Percentiles rank a stretch among this genome's conserved stretches.
phyloP scores from a whole-genome alignment of 2,888 invertebrate species.

The Eilema depressum region DNA sequence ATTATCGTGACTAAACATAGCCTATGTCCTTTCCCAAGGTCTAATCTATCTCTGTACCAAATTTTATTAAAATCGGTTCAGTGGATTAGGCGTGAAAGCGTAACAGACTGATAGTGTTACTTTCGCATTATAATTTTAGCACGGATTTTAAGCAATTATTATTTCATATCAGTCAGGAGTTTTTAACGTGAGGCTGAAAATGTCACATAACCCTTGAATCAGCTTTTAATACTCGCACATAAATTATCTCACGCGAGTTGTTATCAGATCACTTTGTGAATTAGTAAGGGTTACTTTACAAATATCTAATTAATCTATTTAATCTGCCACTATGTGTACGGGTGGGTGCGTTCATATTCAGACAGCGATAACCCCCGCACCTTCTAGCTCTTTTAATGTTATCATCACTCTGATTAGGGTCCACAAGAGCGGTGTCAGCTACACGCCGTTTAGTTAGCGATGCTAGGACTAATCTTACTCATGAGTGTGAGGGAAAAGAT shows the following conservation, averaged over 20 bases:
- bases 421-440: constrained; percentile 30
- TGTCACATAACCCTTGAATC: not conserved
- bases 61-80: too few relatives aligned
- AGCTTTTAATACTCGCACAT: not conserved
- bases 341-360: constrained; percentile 28
- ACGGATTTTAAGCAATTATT: too few relatives aligned
- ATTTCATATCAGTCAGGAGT: not conserved
- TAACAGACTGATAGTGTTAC: too few relatives aligned
- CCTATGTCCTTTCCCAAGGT: too few relatives aligned
- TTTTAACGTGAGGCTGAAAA: not conserved
- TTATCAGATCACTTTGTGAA: not conserved
- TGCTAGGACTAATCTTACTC: not conserved
- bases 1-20: too few relatives aligned
- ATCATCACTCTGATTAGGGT: constrained; percentile 52
- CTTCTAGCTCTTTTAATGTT: constrained; percentile 42
- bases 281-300: not conserved
- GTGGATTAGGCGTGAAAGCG: too few relatives aligned
- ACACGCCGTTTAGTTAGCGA: constrained; percentile 11
- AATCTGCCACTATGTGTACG: constrained; percentile 27
- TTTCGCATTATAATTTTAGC: too few relatives aligned
- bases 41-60: too few relatives aligned
- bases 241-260: not conserved
- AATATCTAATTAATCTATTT: constrained; percentile 21
- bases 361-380: constrained; percentile 39
- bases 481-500: not conserved